Evolutionary conservation across 2,113 vertebrate genomes (phyloP).

Genomic region (Ginglymostoma cirratum): DNA sequence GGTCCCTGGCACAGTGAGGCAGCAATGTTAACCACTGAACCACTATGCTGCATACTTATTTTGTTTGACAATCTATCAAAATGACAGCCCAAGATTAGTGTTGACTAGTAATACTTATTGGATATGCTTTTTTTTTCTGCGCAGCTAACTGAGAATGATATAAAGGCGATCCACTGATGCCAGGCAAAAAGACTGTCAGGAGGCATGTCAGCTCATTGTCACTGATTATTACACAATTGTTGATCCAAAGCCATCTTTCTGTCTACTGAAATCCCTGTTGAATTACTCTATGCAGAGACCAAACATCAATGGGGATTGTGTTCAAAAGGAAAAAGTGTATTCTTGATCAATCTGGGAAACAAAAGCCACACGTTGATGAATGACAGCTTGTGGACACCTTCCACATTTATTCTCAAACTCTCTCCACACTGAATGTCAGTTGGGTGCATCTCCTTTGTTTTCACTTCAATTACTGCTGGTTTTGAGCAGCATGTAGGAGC

Average conservation of each 20-base stretch:
- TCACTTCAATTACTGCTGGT: neutral
- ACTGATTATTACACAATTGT: neutral
- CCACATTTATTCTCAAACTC: neutral
- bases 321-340: slow-evolving; percentile 7
- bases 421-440: neutral
- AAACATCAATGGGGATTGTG: neutral
- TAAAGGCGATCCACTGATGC: neutral
- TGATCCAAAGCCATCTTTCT: neutral
- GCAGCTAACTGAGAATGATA: neutral
- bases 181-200: neutral
- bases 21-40: too few species aligned
- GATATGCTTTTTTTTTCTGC: neutral
- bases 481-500: neutral
- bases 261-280: neutral
- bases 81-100: neutral
- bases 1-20: too few species aligned
- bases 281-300: neutral
- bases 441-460: neutral
- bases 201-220: neutral
- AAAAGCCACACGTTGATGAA: neutral
- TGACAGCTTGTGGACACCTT: neutral
- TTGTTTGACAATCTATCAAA: too few species aligned
- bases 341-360: neutral
- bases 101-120: neutral
- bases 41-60: too few species aligned